A percentile compares a stretch with the other conserved stretches of the same genome.
Evolutionary conservation across 2,888 invertebrate species (phyloP).

Genomic region (Aphodius granarius): DNA sequence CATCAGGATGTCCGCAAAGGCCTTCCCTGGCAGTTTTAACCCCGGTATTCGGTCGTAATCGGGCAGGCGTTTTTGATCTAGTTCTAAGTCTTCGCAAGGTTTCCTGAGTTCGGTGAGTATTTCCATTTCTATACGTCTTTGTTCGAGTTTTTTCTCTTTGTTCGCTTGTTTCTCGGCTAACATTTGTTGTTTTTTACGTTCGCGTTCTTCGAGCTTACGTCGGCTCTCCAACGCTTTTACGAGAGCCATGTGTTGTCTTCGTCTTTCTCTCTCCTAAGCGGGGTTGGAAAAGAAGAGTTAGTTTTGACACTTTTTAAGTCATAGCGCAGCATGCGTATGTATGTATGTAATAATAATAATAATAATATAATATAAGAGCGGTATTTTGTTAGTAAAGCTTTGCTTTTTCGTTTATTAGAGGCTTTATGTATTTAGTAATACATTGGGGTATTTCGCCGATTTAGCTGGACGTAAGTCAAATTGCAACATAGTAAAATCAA

Average conservation of each 20-base stretch:
- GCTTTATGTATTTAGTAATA: constrained; percentile 18
- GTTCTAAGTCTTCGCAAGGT: constrained; percentile 89
- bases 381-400: constrained; percentile 25
- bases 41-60: constrained; percentile 72
- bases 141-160: constrained; percentile 82
- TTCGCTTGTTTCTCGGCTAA: constrained; percentile 82
- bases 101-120: constrained; percentile 73
- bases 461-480: constrained; percentile 7
- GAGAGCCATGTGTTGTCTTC: constrained; percentile 87
- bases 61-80: constrained; percentile 75
- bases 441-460: too few relatives aligned
- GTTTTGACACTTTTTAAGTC: not conserved
- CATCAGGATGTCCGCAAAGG: constrained; percentile 91
- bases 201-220: constrained; percentile 84
- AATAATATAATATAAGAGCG: constrained; percentile 17
- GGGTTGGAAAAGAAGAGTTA: constrained; percentile 19
- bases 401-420: constrained; percentile 22
- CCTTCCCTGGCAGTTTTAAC: constrained; percentile 73
- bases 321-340: constrained; percentile 20
- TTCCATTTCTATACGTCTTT: constrained; percentile 67
- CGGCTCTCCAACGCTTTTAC: constrained; percentile 86
- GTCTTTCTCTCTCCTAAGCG: constrained; percentile 86
- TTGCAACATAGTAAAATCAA: not conserved
- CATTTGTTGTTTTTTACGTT: constrained; percentile 73
- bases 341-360: too few relatives aligned